Percentiles rank a stretch among this genome's conserved stretches.
Conservation (phyloP, 2,113 vertebrate genomes). For the Eulemur rufifrons region DNA sequence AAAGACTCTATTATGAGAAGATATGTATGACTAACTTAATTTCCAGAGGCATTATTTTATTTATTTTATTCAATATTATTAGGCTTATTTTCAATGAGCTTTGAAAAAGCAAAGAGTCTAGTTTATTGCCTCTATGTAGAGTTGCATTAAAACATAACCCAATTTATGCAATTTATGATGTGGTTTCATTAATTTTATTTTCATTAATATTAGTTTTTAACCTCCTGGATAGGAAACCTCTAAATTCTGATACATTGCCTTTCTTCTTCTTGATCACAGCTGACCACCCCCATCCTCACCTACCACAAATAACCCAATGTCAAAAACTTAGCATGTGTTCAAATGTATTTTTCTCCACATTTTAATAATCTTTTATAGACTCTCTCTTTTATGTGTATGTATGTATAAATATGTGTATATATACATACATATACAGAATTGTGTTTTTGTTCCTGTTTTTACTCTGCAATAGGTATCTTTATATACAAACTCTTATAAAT, state of each 20-base stretch:
- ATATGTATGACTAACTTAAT: neutral
- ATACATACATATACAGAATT: neutral
- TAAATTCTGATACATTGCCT: neutral
- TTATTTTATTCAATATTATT: neutral
- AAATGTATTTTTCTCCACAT: neutral
- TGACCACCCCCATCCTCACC: neutral
- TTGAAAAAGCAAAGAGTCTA: neutral
- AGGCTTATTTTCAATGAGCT: neutral
- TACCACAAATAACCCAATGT: neutral
- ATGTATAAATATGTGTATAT: neutral
- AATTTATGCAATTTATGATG: neutral
- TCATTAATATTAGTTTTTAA: neutral
- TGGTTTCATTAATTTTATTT: neutral
- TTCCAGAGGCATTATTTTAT: constrained; percentile 21
- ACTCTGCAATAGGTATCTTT: neutral
- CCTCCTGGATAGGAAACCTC: neutral
- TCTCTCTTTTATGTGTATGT: neutral
- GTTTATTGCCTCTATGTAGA: neutral
- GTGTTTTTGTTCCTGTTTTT: neutral
- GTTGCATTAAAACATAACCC: neutral
- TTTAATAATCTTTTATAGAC: neutral
- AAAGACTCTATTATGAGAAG: neutral
- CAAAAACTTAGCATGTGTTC: neutral
- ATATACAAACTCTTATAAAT: neutral
- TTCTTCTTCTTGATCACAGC: neutral